Base-by-base conservation (phyloP, 2,888 invertebrate species). In the Lasioglossum calceatum region DNA sequence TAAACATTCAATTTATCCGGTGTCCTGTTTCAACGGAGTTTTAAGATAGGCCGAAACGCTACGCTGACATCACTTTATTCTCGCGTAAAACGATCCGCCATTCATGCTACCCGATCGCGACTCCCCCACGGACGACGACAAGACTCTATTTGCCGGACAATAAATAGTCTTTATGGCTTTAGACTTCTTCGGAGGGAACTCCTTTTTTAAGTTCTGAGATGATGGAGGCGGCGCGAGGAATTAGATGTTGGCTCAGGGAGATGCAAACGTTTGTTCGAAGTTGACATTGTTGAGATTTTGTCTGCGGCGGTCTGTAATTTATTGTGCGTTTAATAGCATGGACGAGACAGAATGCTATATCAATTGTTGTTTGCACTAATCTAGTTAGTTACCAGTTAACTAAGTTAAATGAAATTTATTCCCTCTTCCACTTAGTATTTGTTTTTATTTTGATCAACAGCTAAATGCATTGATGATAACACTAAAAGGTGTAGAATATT, bases 1-100 rank as follows among this genome's bases (percentile, higher is more conserved):
- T 90, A 92, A 92, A 94, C 93, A 94, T 94, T 94, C 94, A 93
- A 94, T 94, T 94, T 93, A 89, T 87, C 82, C 89, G 90, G 92
- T 94, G 94, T 94, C 94, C 90, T 83, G 90, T 94, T 93, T 91
- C 94, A 84, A 85, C 87, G 89, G 90, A 92, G 93, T 93, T 94
- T 93, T 91, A 93, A 93, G 91, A 88, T 88, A 81, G 82, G 75
- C 44, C 61, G 82, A 77, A 82, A 87, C 58, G 79, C 67, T 81
- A 88, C 79, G 64, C 78, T 77, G 75, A 81, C 84, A 23, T 88
- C 82, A 39, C 74, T 84, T 81, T 73, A 76, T 77, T 73, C 32
- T 79, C 78, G n/a, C 50, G 88, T 90, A 88, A 90, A 81, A 79
- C 39, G 88, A 89, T 83, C 85, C 75, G 70, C 23, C 72, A 82